phyloP scores from a whole-genome alignment of 2,888 invertebrate species.

The Xanthia icteritia region DNA sequence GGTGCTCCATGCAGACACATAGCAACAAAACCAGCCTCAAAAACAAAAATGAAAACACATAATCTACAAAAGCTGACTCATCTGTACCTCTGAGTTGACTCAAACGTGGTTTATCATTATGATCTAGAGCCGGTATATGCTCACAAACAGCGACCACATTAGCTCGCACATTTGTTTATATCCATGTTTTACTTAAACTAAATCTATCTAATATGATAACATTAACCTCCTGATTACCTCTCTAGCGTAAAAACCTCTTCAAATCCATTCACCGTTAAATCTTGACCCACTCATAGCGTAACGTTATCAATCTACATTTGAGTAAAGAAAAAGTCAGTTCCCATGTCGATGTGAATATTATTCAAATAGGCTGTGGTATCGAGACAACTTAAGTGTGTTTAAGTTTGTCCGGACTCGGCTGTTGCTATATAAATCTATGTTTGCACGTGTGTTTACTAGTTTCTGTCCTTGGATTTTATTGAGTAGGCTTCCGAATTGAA shows the following conservation, averaged over 20 bases:
- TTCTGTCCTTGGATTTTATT: conserved; percentile 29
- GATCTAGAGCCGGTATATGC: conserved; percentile 28
- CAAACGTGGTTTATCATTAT: conserved; percentile 33
- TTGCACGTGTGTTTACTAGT: conserved; percentile 25
- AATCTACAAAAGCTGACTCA: conserved; percentile 26
- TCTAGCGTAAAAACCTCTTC: conserved; percentile 23
- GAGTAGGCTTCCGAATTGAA: conserved; percentile 27
- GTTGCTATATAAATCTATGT: conserved; percentile 24
- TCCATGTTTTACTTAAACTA: neutral
- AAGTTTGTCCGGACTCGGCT: conserved; percentile 38
- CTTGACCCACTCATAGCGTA: conserved; percentile 50
- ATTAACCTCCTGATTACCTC: conserved; percentile 7
- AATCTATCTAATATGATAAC: neutral
- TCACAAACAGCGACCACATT: conserved; percentile 23
- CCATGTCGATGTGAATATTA: conserved; percentile 50
- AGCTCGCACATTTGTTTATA: conserved; percentile 3
- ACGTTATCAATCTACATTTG: conserved; percentile 30
- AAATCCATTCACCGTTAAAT: conserved; percentile 48
- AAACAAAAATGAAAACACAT: conserved; percentile 22
- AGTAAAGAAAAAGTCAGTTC: conserved; percentile 22
- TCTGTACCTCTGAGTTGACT: conserved; percentile 23
- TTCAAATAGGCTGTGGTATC: conserved; percentile 50
- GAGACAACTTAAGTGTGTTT: conserved; percentile 37
- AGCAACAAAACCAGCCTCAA: neutral
- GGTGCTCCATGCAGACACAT: neutral